These are phyloP conservation scores for Notechis scutatus DNA, from an alignment of 2,113 vertebrate genomes.

Conservation along the genomic window DNA sequence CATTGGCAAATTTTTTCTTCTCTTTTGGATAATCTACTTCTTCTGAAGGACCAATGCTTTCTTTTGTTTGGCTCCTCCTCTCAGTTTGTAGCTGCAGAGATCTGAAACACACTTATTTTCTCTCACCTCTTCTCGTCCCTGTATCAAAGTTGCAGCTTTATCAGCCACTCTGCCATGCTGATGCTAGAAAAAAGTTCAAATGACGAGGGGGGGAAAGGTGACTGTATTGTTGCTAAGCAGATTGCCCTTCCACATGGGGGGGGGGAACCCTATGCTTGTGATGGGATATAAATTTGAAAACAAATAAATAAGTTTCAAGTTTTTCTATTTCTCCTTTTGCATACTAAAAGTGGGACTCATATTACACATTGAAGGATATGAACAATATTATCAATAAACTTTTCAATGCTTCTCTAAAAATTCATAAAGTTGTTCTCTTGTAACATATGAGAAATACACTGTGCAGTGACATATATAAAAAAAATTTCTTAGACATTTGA, in stretches of 20 bases:
- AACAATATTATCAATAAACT: constrained; percentile 1
- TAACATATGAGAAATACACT: neutral
- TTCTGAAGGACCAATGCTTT: neutral
- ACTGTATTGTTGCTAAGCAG: neutral
- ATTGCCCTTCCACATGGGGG: neutral
- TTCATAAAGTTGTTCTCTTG: constrained; percentile 9
- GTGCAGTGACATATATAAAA: constrained; percentile 9
- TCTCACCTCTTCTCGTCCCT: neutral
- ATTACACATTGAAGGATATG: neutral
- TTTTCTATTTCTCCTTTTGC: neutral
- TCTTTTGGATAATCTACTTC: too few relatives aligned
- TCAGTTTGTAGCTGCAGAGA: neutral
- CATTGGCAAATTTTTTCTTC: too few relatives aligned
- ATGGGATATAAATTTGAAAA: neutral
- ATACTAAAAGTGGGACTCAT: neutral
- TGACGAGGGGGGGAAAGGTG: neutral
- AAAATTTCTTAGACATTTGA: neutral
- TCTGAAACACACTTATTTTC: neutral
- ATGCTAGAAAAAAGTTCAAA: neutral
- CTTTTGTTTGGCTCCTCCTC: neutral
- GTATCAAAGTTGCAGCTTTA: neutral
- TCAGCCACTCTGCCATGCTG: neutral
- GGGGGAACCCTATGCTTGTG: neutral
- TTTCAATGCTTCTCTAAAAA: constrained; percentile 6
- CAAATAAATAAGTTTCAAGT: neutral